Percentiles rank a stretch among this genome's conserved stretches.
These are phyloP conservation scores for Folsomia manolachei DNA, from an alignment of 2,888 invertebrate species.

Conservation along the genomic window DNA sequence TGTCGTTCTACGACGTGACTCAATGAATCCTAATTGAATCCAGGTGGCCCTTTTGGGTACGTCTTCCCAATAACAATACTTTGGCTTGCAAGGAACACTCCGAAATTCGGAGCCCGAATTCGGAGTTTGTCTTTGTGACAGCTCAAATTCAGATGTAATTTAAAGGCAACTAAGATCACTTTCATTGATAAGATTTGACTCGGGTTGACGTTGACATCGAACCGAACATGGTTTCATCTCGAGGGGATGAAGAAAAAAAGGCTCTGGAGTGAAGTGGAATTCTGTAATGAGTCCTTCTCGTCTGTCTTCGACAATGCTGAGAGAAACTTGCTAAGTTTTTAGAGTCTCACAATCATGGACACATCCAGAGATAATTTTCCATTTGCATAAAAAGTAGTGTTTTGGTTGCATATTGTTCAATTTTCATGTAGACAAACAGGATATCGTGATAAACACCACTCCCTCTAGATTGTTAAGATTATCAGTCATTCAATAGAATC, in stretches of 20 bases:
- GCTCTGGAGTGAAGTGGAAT: slow-evolving; percentile 14
- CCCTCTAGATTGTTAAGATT: too few species aligned
- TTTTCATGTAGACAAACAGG: too few species aligned
- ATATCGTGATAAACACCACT: too few species aligned
- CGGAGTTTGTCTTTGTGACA: not conserved
- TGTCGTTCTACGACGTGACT: not conserved
- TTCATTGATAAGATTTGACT: slow-evolving; percentile 21
- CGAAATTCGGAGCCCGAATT: too few species aligned
- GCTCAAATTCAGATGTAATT: not conserved
- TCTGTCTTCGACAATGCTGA: not conserved
- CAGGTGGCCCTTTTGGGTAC: not conserved
- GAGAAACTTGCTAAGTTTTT: too few species aligned
- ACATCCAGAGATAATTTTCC: too few species aligned
- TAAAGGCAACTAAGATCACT: slow-evolving; percentile 9
- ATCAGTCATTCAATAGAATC: too few species aligned
- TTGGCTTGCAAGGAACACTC: too few species aligned
- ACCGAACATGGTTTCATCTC: slow-evolving; percentile 7
- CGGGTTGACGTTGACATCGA: slow-evolving; percentile 14
- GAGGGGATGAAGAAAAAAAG: slow-evolving; percentile 1
- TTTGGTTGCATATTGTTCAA: too few species aligned
- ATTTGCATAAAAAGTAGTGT: too few species aligned
- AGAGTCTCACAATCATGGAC: too few species aligned
- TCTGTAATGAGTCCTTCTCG: slow-evolving; percentile 13
- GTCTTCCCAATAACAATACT: too few species aligned
- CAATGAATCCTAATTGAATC: slow-evolving; percentile 4